Percentiles rank a stretch among this genome's conserved stretches.
Evolutionary conservation across 2,888 invertebrate genomes (phyloP).

Genomic region (Hymenopus coronatus): DNA sequence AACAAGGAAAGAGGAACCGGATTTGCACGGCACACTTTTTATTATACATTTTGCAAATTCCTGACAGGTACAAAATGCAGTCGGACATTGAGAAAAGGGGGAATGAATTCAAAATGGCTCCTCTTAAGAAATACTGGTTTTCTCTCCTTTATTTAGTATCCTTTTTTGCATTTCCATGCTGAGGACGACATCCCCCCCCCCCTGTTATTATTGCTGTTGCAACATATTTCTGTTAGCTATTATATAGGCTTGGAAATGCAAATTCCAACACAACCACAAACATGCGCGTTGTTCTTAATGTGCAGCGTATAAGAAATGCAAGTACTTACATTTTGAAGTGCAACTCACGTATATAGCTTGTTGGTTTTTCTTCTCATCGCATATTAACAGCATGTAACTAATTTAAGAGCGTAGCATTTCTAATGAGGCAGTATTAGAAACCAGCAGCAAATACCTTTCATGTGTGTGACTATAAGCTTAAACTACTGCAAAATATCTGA

Average conservation of each 20-base stretch:
- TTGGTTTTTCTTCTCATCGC: background rate
- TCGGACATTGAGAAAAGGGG: conserved; percentile 21
- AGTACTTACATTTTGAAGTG: background rate
- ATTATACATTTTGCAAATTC: conserved; percentile 29
- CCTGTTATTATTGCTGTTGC: too few relatives aligned
- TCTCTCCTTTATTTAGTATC: background rate
- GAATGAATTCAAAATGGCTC: conserved; percentile 28
- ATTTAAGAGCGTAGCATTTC: too few relatives aligned
- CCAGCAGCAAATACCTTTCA: too few relatives aligned
- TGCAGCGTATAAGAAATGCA: background rate
- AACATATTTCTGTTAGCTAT: too few relatives aligned
- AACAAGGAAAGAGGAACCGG: conserved; percentile 17
- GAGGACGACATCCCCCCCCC: background rate
- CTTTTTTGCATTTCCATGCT: background rate
- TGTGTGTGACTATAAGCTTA: too few relatives aligned
- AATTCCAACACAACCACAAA: background rate
- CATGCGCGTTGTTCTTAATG: background rate
- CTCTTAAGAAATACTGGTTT: conserved; percentile 2
- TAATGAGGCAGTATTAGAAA: background rate
- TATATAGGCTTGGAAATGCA: background rate
- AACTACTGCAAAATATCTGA: too few relatives aligned
- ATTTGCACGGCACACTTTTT: conserved; percentile 22
- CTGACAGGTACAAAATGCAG: conserved; percentile 29
- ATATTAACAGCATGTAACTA: background rate
- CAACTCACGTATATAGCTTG: background rate